Base-by-base conservation (phyloP, 1,140 invertebrate species). In the Neodiprion lecontei region DNA sequence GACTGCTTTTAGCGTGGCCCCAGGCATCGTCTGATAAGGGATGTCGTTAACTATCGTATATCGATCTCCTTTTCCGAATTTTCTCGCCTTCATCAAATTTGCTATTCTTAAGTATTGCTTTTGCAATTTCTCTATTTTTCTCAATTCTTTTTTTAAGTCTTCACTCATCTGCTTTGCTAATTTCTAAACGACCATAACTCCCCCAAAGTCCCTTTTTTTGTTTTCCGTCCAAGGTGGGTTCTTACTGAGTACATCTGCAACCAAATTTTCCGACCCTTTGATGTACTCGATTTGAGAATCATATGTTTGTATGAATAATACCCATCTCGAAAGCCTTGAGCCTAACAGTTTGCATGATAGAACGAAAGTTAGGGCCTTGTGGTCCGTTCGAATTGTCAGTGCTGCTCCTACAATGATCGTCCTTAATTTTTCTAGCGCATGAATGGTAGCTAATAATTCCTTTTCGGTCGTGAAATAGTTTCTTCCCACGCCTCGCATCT, bases 381-480 rank as follows among this genome's bases (percentile, higher is more conserved):
- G 89, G 78, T 91, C 89, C 0, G 89, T 90, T 71, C 82, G 72
- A 17, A 90, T 84, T 7, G 73, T 84, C 28, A 90, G 85, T 40
- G 83, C 77, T 17, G 70, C 82, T 12, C 80, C 82, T 66, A 82
- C 70, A 9, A 89, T 72, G 73, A 81, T 88, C 48, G 77, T 75
- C 48, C 79, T 74, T 70, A 88, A 89, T 66, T 86, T 81, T 76
- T 84, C 77, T 9, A 89, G 79, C 9, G 84, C 83, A 77, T 77
- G 84, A 66, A 90, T 72, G 14, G 90, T 79, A 9, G 87, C 87
- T 21, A 89, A 74, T 49, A 83, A 78, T 79, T 89, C 88, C 73
- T 83, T 81, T 78, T 90, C 86, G 1, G 83, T 86, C 5, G 80
- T 83, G 7, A 73, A 74, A 67, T 87, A 90, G 47, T 85, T 84